Evolutionary conservation across 1,140 invertebrate species (phyloP), one percentile per base, ranked within the genome.

Genomic region (Lordiphosa stackelbergi): DNA sequence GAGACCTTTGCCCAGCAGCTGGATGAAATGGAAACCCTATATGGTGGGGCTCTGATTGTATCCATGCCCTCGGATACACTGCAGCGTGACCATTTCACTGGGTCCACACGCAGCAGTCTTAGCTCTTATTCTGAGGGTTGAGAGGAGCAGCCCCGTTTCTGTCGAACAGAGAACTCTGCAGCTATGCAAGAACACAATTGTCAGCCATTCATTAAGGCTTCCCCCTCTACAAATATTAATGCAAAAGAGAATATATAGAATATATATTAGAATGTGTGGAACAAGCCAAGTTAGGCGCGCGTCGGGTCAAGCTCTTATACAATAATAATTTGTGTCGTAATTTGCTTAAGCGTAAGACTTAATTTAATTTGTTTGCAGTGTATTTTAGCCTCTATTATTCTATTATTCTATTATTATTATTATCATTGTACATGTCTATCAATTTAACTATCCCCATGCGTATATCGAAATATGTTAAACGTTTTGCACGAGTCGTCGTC

Each of bases 21-120:
- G 58, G 94, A 95, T 77, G 95, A 96, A 73, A 95, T 96, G 88
- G 94, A 96, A 87, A 90, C 92, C 47, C 92, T 95, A 70, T 96
- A 91, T 66, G 59, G 90, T 88, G 66, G 89, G 88, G 34, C 89
- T 87, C 66, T 90, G 89, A 52, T 88, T 90, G 64, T 87, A 12
- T 89, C 90, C 55, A 88, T 93, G 62, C 92, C 92, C 12, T 70
- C 91, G 38, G 92, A 93, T 87, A 88, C 92, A 42, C 88, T 91
- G 90, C 90, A 65, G 88, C 88, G 85, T 37, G 87, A 88, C 81
- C 78, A 86, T 58, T 87, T 87, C 49, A 79, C 89, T 13, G 91
- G 91, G 52, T 93, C 92, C 9, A 93, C 92, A 19, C 90, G 92
- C 61, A 93, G 92, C 87, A 93, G 92, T 66, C 85, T 93, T 13